A percentile compares a stretch with the other conserved stretches of the same genome.
These are phyloP conservation scores for Papilio demoleus DNA, from an alignment of 2,888 invertebrate genomes.

Conservation along the genomic window DNA sequence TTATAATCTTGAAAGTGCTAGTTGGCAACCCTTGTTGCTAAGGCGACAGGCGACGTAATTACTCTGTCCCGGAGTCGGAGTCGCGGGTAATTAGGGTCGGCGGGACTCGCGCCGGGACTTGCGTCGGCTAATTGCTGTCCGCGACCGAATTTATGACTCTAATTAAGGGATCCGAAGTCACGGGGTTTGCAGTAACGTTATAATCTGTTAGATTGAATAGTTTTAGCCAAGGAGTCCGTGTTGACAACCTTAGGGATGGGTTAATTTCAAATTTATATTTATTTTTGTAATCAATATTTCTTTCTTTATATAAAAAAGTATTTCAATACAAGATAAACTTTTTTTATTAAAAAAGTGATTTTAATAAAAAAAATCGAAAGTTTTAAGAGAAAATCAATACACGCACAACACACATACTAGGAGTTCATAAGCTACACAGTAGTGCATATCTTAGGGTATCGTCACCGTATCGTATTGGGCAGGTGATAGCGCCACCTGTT, in stretches of 20 bases:
- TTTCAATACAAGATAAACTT: too few relatives aligned
- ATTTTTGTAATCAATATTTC: too few relatives aligned
- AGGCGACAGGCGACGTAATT: conserved; percentile 51
- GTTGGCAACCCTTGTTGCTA: conserved; percentile 20
- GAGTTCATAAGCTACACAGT: conserved; percentile 21
- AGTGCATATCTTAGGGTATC: conserved; percentile 13
- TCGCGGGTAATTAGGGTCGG: conserved; percentile 45
- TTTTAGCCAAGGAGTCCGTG: conserved; percentile 9
- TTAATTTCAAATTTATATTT: conserved; percentile 10
- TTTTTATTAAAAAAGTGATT: background rate
- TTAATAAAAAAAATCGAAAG: background rate
- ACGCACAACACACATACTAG: conserved; percentile 26
- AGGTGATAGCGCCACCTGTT: conserved; percentile 37
- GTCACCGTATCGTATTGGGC: conserved; percentile 22
- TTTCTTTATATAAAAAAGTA: too few relatives aligned
- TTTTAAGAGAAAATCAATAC: background rate
- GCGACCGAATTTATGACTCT: conserved; percentile 46
- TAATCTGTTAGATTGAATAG: conserved; percentile 40
- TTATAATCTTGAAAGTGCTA: background rate
- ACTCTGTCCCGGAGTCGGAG: conserved; percentile 51
- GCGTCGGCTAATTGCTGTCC: conserved; percentile 50
- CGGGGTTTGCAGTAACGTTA: conserved; percentile 25
- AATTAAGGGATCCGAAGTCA: conserved; percentile 41
- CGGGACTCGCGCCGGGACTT: conserved; percentile 43
- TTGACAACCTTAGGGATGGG: background rate